Conservation (phyloP, 2,797 vertebrate species). For the Danio aesculapii region DNA sequence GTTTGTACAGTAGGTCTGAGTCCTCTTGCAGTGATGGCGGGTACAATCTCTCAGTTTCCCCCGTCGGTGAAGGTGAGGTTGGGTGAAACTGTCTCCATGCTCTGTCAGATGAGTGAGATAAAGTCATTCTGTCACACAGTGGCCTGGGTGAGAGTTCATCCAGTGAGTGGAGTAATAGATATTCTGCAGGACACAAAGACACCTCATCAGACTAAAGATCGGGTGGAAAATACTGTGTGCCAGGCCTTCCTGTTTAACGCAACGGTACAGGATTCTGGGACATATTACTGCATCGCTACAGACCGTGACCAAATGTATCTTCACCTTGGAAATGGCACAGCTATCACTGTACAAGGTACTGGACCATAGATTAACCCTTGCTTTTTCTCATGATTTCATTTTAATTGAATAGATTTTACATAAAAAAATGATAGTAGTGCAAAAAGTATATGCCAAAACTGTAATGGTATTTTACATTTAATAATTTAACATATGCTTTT, state of each 20-base stretch:
- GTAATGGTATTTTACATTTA: too few relatives aligned
- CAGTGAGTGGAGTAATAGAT: neutral
- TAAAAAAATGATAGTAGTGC: too few relatives aligned
- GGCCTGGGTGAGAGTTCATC: slow-evolving; percentile 37
- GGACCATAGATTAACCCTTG: neutral
- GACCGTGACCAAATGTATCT: slow-evolving; percentile 10
- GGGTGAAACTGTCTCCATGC: slow-evolving; percentile 26
- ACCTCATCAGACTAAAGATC: neutral
- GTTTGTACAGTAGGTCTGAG: neutral
- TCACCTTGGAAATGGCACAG: slow-evolving; percentile 43
- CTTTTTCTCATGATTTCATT: neutral
- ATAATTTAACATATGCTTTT: too few relatives aligned
- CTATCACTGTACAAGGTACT: slow-evolving; percentile 38
- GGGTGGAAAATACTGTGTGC: neutral
- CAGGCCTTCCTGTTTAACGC: neutral
- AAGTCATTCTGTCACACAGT: slow-evolving; percentile 44
- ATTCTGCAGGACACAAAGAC: slow-evolving; percentile 14
- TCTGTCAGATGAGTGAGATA: slow-evolving; percentile 19
- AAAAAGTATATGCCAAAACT: too few relatives aligned
- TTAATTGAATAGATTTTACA: neutral
- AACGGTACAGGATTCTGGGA: slow-evolving; percentile 24
- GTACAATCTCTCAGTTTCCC: slow-evolving; percentile 35
- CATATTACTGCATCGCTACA: slow-evolving; percentile 46
- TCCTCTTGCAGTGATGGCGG: slow-evolving; percentile 3
- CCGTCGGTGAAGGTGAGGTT: neutral